These are phyloP conservation scores for Nephotettix cincticeps DNA, from an alignment of 1,140 invertebrate species.

Conservation along the genomic window DNA sequence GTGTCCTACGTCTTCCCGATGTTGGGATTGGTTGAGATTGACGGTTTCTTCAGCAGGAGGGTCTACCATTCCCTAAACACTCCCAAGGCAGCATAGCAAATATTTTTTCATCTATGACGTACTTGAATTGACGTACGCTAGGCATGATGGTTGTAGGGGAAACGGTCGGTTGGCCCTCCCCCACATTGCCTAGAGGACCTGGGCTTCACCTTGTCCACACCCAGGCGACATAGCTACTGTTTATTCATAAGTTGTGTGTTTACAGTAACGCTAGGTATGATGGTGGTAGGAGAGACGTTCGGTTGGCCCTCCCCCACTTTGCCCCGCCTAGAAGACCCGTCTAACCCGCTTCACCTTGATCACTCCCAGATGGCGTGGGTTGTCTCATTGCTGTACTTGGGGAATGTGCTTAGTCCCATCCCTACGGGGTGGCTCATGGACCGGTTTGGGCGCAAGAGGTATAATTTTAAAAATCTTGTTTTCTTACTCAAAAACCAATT, in stretches of 20 bases:
- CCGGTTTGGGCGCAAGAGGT: conserved; percentile 67
- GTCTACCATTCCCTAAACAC: no score
- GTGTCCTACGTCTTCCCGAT: no score
- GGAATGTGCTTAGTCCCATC: conserved; percentile 36
- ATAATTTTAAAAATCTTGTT: no score
- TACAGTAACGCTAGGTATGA: conserved; percentile 14
- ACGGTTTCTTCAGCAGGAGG: no score
- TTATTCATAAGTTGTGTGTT: not conserved
- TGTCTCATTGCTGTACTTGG: conserved; percentile 33
- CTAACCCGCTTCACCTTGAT: conserved; percentile 22
- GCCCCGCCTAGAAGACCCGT: conserved; percentile 52
- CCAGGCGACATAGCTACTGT: no score
- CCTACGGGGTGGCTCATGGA: conserved; percentile 61
- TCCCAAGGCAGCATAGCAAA: no score
- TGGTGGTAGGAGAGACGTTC: conserved; percentile 56
- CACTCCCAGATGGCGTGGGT: conserved; percentile 30
- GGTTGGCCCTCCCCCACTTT: conserved; percentile 75
- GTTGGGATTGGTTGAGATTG: no score
- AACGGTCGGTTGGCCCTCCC: conserved; percentile 74
- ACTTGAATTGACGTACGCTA: no score
- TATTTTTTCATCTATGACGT: no score
- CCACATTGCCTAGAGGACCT: conserved; percentile 46
- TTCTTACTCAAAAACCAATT: no score
- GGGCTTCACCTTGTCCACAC: no score
- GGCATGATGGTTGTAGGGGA: conserved; percentile 50